These are phyloP conservation scores for Drosophila carrolli DNA, from an alignment of 1,140 invertebrate genomes.

Conservation along the genomic window DNA sequence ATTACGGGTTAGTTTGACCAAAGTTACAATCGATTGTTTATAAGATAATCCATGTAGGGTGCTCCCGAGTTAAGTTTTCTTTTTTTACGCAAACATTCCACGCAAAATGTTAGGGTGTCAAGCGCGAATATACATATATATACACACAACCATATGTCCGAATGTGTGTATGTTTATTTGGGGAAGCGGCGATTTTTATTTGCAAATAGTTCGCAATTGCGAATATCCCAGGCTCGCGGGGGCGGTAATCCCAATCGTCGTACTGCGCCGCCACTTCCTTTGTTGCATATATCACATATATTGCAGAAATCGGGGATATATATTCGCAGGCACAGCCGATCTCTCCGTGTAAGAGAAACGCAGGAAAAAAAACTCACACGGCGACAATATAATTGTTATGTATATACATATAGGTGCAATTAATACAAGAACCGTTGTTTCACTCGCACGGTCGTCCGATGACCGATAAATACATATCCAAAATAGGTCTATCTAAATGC, in stretches of 20 bases:
- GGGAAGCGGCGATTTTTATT: conserved; percentile 38
- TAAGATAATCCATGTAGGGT: neutral
- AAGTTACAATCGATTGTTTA: neutral
- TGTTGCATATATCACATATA: conserved; percentile 17
- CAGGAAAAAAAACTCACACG: conserved; percentile 45
- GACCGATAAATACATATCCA: neutral
- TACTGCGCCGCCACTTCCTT: conserved; percentile 43
- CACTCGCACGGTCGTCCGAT: conserved; percentile 1
- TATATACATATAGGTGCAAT: conserved; percentile 39
- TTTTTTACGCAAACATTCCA: conserved; percentile 38
- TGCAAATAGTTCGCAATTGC: conserved; percentile 32
- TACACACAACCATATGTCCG: conserved; percentile 8
- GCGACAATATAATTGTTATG: conserved; percentile 55
- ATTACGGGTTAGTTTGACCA: neutral
- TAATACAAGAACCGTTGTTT: conserved; percentile 14
- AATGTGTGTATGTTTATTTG: conserved; percentile 39
- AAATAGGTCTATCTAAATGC: neutral
- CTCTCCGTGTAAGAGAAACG: conserved; percentile 39
- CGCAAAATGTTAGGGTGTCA: conserved; percentile 54
- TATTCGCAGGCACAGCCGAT: conserved; percentile 20
- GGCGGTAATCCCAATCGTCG: conserved; percentile 12
- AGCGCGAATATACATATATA: conserved; percentile 28
- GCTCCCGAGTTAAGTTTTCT: neutral
- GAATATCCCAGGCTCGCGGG: conserved; percentile 11
- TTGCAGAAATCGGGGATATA: conserved; percentile 10